Conservation (phyloP, 2,113 vertebrate genomes). For the Vireo altiloquus region DNA sequence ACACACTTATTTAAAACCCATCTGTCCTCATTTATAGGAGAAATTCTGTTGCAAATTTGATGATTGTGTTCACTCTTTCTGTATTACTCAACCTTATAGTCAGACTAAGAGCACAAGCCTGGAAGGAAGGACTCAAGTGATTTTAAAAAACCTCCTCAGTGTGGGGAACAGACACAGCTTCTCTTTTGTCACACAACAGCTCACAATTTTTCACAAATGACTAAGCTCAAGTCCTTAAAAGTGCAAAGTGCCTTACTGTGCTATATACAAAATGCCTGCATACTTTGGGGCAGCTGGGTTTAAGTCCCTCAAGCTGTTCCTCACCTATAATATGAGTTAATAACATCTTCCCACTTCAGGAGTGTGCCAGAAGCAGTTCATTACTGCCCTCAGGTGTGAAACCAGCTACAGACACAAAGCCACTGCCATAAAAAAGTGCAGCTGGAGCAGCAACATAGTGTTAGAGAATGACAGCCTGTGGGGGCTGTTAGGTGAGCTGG, state of each 20-base stretch:
- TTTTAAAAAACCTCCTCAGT: background rate
- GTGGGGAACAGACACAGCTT: background rate
- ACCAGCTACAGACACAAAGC: background rate
- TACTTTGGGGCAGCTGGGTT: background rate
- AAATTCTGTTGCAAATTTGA: background rate
- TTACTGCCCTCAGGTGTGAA: constrained; percentile 27
- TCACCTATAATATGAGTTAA: background rate
- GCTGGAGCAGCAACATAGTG: rapidly evolving
- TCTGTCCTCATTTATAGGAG: background rate
- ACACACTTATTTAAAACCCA: background rate
- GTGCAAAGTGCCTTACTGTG: background rate
- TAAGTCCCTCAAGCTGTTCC: background rate
- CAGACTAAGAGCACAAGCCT: background rate
- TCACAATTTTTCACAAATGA: background rate
- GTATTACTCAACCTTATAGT: background rate
- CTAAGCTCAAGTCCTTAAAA: background rate
- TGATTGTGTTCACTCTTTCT: background rate
- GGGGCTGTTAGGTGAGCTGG: background rate
- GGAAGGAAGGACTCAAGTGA: background rate
- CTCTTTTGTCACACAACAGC: background rate
- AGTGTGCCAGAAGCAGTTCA: background rate
- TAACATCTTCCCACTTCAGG: background rate
- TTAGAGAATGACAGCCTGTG: background rate
- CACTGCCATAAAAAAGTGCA: background rate
- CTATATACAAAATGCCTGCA: background rate